Evolutionary conservation across 2,797 vertebrate genomes (phyloP).

Genomic region (Bradypodion pumilum): DNA sequence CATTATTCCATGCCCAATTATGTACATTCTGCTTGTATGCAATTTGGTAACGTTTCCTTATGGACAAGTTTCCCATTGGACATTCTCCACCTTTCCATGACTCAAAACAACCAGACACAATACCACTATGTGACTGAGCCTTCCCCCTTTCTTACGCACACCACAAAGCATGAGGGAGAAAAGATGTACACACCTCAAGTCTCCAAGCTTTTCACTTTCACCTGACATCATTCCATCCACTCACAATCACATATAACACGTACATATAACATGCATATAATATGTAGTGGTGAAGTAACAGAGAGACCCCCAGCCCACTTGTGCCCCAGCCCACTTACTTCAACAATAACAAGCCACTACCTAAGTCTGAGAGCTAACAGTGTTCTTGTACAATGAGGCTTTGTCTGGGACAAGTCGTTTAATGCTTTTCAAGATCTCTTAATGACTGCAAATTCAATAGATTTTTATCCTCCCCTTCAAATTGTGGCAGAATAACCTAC

Average conservation of each 20-base stretch:
- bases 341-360: neutral
- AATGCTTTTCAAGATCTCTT: neutral
- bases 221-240: neutral
- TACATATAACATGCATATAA: too few relatives aligned
- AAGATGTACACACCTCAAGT: neutral
- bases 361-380: neutral
- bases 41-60: too few relatives aligned
- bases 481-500: neutral
- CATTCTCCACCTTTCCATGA: too few relatives aligned
- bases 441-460: neutral
- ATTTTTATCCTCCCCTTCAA: neutral
- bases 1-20: too few relatives aligned
- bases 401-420: neutral
- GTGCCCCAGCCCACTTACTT: neutral
- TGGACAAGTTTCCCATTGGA: too few relatives aligned
- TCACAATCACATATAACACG: neutral
- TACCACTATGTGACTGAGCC: neutral
- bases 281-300: neutral
- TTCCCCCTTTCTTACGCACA: neutral
- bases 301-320: neutral
- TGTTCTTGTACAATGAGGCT: neutral
- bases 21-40: too few relatives aligned
- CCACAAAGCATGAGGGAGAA: neutral
- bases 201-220: neutral
- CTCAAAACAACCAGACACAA: too few relatives aligned